Base-by-base conservation (phyloP, 2,113 vertebrate genomes). In the Cyprinodon brontotheroides region DNA sequence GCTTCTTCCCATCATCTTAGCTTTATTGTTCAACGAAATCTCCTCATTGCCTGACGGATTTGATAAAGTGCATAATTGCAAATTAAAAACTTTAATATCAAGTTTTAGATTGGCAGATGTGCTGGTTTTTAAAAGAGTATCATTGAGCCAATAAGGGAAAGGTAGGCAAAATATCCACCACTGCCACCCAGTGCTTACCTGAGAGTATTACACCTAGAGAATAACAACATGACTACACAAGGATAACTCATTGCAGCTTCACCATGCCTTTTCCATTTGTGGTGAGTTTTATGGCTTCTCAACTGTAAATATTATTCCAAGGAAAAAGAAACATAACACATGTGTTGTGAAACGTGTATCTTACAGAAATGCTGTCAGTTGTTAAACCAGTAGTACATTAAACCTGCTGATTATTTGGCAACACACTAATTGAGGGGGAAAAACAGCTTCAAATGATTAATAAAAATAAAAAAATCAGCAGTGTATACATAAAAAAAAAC, bases 111-210 rank as follows among this genome's bases (percentile, higher is more conserved):
- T 43, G 14, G 22, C 37, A 10, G 17, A 64, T 71, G 4, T 69
- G 50, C 13, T n/a, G 43, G 15, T 59, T 71, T 61, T 64, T 36
- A 45, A 61, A 74, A 47, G 50, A 41, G n/a, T 48, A 43, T 4
- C 22, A 22, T 77, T n/a, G 74, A 60, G 76, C n/a, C 29, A 69
- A 72, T 61, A 8, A 38, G 41, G 15, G 67, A 50, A 12, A 40
- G 38, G n/a, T 29, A 62, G 11, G 77, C 75, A 62, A 73, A 83
- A 91, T 74, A 82, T 82, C 59, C 89, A 81, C 80, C 84, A 85
- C 86, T 92, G 92, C 92, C 93, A 89, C 82, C 93, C 89, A 80
- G 90, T 93, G 94, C 72, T 78, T 5, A 53, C 29, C 3, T 17
- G 11, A 1, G 4, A 62, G 63, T 11, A 89, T 77, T 86, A 62